Base-by-base conservation (phyloP, 2,113 vertebrate genomes). In the Cyprinodon brontotheroides region DNA sequence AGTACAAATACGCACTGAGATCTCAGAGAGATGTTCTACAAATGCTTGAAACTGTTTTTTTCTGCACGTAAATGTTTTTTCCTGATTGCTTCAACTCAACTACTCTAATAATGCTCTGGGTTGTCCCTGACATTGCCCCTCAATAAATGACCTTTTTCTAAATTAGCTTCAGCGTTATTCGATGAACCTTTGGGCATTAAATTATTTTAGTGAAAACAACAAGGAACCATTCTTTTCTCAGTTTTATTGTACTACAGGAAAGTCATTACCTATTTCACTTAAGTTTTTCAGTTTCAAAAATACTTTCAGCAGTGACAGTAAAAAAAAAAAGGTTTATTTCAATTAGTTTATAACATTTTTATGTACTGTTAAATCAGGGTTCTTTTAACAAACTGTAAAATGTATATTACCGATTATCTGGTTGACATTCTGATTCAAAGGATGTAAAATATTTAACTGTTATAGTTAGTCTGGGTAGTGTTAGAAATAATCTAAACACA, bases 11-110 rank as follows among this genome's bases (percentile, higher is more conserved):
- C 43, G 70, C 15, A 80, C 53, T 45, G 15, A 78, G 61, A 69
- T 69, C 75, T 74, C 63, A 15, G 61, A 79, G 69, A 83, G 75
- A 89, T 83, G 65, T 79, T 82, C 74, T 59, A 57, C 36, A 67
- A 87, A 85, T 61, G 50, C 70, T 70, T 53, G 36, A 84, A 89
- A 77, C 75, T 41, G 65, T 68, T 22, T 71, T 45, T 36, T 79
- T 83, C 89, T 85, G 89, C 68, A 62, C 82, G 87, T 81, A 78
- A 89, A 81, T 78, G 6, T 75, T 79, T 69, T 75, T 70, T 80
- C 29, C 61, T 7, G 67, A 84, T 72, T 70, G 4, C 76, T 70
- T 74, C 20, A 72, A 68, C 59, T 80, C 41, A 48, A 61, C 57
- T 47, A 69, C 20, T 48, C 12, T 67, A 61, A 41, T 70, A 43